Conservation (phyloP, 2,113 vertebrate species). For the Thamnophis sirtalis region DNA sequence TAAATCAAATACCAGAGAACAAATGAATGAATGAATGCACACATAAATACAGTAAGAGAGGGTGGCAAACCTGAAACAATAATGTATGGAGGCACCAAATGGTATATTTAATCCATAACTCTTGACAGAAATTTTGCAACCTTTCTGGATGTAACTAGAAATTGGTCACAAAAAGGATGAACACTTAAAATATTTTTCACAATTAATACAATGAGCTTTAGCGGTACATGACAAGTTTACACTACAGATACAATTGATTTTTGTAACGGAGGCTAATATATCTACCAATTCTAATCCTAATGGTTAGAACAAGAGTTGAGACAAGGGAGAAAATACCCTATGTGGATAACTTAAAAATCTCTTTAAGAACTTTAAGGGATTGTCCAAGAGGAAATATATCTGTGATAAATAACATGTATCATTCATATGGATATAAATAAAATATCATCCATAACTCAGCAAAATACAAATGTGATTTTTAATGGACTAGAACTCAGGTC, state of each 20-base stretch:
- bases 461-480: not conserved
- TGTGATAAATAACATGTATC: not conserved
- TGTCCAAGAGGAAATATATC: not conserved
- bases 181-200: not conserved
- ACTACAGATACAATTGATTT: not conserved
- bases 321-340: not conserved
- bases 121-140: not conserved
- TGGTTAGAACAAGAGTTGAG: not conserved
- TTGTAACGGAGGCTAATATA: not conserved
- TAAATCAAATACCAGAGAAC: too few relatives aligned
- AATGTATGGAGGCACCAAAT: too few relatives aligned
- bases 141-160: not conserved
- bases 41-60: too few relatives aligned
- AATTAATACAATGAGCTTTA: not conserved
- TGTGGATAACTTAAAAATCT: not conserved
- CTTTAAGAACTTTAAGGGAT: not conserved
- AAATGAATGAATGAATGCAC: too few relatives aligned
- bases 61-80: too few relatives aligned
- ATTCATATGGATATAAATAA: not conserved
- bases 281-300: not conserved
- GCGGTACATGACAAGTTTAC: not conserved
- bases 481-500: not conserved
- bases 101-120: too few relatives aligned
- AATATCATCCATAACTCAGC: not conserved
- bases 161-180: not conserved